Conservation (phyloP, 2,888 invertebrate species). For the Temnothorax unifasciatus region DNA sequence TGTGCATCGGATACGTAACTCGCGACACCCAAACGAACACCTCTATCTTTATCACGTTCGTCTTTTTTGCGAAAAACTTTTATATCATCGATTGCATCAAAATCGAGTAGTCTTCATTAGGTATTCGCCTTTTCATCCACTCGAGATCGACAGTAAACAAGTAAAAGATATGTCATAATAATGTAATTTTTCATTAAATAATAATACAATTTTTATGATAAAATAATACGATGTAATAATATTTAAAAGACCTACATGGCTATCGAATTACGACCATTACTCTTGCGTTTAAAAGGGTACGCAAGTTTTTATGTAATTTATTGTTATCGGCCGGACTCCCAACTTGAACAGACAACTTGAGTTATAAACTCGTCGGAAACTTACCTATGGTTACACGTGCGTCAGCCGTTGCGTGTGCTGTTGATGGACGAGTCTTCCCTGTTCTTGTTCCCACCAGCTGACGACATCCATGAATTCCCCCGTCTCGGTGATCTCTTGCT, state of each 20-base stretch:
- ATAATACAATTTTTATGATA: background rate
- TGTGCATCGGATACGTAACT: constrained; percentile 16
- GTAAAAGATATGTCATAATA: background rate
- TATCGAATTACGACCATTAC: background rate
- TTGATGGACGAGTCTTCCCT: constrained; percentile 83
- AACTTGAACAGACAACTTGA: background rate
- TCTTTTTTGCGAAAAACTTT: background rate
- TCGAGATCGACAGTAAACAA: background rate
- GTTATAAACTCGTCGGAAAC: constrained; percentile 48
- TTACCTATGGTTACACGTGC: constrained; percentile 82
- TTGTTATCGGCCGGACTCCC: background rate
- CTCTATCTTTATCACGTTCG: background rate
- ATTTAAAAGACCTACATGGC: background rate
- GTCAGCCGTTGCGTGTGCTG: constrained; percentile 83
- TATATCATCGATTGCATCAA: background rate
- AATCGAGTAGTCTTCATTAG: background rate
- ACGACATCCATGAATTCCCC: constrained; percentile 85
- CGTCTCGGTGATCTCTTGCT: constrained; percentile 82
- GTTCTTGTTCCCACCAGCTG: constrained; percentile 86
- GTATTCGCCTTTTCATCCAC: background rate
- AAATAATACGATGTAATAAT: background rate
- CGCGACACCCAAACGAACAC: constrained; percentile 1
- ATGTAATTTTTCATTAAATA: background rate
- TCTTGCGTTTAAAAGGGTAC: background rate
- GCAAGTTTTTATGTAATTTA: constrained; percentile 20